Base-by-base conservation (phyloP, 2,888 invertebrate genomes). In the Lordiphosa fenestrarum region DNA sequence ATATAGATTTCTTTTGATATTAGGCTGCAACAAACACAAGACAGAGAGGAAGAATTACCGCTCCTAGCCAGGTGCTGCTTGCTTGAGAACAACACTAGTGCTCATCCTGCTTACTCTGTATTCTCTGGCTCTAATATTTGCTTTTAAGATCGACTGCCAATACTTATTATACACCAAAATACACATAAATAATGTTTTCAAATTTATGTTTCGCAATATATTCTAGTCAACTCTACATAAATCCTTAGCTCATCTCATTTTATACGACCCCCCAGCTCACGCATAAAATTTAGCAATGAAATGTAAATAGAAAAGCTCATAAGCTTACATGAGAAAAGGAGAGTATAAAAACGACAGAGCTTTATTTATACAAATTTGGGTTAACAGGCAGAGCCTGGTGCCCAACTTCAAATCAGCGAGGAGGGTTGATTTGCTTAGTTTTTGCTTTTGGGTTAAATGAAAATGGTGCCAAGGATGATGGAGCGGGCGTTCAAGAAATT, bases 221-320 rank as follows among this genome's bases (percentile, higher is more conserved):
- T 54, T 48, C 25, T 55, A 55, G 39, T 63, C 49, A 15, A 15
- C 49, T 63, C 44, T 21, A 48, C 40, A 55, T 49, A 37, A 36
- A 41, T 35, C 37, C 52, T 35, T 19, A 40, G 13, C 12, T 6
- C 35, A 9, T 6, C 19, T 30, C 46, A 23, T 30, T 30, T 30
- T 30, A 48, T 38, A 7, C 37, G 58, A 58, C 52, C 56, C 52
- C 56, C 55, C 48, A 58, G 70, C 41, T 66, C 69, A 62, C 50
- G 66, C 75, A 61, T 60, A 62, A 78, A 74, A 65, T 76, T 72
- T 61, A 10, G 76, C 76, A 74, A 72, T 78, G 62, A 78, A 78
- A 76, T 66, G 75, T 65, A 72, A 74, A 82, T 74, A 57, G 58
- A 50, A 74, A 74, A 82, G 76, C 75, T 72, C 59, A 52, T 78